phyloP scores from a whole-genome alignment of 2,797 vertebrate genomes.

The Falco cherrug region DNA sequence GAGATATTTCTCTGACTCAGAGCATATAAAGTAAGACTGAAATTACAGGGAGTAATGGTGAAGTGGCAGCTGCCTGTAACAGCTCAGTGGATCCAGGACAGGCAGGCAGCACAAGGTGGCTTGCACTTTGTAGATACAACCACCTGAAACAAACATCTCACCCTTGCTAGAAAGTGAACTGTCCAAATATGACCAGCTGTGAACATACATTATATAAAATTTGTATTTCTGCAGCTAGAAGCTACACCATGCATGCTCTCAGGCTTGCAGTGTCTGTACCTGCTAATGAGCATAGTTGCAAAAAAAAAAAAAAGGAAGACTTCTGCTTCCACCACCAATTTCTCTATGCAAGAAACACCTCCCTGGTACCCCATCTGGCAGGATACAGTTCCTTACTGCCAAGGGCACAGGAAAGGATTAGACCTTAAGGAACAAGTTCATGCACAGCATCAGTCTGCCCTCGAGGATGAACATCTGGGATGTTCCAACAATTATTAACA shows the following conservation, averaged over 20 bases:
- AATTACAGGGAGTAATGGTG: background rate
- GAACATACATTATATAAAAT: background rate
- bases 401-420: background rate
- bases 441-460: background rate
- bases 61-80: background rate
- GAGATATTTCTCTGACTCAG: background rate
- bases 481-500: background rate
- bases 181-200: background rate
- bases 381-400: background rate
- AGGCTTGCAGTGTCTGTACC: background rate
- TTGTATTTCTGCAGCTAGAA: background rate
- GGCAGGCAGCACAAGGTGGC: background rate
- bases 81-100: background rate
- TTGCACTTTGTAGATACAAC: background rate
- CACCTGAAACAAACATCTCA: background rate
- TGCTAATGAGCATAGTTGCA: background rate
- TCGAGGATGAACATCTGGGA: accelerated
- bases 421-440: background rate
- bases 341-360: background rate
- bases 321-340: background rate
- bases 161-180: background rate
- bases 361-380: background rate
- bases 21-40: background rate
- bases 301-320: background rate
- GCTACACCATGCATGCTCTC: background rate